Percentiles rank a stretch among this genome's conserved stretches.
These are phyloP conservation scores for Drosophila algonquin DNA, from an alignment of 2,888 invertebrate species.

Conservation along the genomic window DNA sequence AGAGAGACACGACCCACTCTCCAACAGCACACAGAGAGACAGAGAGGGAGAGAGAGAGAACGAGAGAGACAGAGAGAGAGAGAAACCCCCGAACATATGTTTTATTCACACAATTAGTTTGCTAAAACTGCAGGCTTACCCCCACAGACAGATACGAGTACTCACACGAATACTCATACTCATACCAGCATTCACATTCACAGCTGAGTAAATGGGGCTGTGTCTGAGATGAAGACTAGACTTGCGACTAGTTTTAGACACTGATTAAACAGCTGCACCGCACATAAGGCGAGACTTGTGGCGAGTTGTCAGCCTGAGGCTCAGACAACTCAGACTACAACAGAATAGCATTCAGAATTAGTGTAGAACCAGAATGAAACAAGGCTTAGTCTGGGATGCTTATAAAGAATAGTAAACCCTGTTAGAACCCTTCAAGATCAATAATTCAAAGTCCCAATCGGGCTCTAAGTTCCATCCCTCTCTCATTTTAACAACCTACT, in stretches of 20 bases:
- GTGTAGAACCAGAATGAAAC: background rate
- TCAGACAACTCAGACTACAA: slow-evolving; percentile 1
- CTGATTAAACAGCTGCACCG: slow-evolving; percentile 30
- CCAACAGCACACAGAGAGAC: background rate
- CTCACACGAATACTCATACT: slow-evolving; percentile 5
- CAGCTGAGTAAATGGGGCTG: slow-evolving; percentile 70
- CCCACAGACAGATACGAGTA: background rate
- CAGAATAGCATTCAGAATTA: background rate
- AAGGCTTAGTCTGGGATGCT: slow-evolving; percentile 14
- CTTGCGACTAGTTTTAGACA: slow-evolving; percentile 25
- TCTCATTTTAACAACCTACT: too few species aligned
- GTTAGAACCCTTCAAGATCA: background rate
- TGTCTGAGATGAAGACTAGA: slow-evolving; percentile 21
- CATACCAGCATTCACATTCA: background rate
- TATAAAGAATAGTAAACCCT: background rate
- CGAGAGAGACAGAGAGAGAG: slow-evolving; percentile 16
- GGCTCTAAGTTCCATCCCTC: background rate
- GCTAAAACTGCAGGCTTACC: slow-evolving; percentile 72
- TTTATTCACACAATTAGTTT: slow-evolving; percentile 75
- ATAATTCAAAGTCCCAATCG: background rate
- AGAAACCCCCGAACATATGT: slow-evolving; percentile 63
- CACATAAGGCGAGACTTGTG: slow-evolving; percentile 9
- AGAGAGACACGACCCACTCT: slow-evolving; percentile 4
- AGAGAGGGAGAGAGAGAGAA: slow-evolving; percentile 17
- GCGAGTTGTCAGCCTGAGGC: slow-evolving; percentile 7